Evolutionary conservation across 2,888 invertebrate species (phyloP).

Genomic region (Cantharis nigra): DNA sequence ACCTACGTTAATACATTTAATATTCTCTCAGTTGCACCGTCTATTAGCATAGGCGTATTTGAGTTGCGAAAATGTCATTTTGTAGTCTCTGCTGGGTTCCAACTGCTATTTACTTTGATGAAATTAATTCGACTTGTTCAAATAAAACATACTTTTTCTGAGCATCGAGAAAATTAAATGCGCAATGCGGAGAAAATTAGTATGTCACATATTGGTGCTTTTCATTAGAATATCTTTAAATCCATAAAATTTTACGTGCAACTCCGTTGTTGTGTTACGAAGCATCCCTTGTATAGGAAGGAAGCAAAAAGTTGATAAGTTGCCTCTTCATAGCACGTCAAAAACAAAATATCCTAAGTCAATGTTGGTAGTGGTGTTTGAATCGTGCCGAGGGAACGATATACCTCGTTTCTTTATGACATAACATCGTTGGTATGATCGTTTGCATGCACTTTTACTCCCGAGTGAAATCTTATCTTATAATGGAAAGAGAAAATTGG

Average conservation of each 20-base stretch:
- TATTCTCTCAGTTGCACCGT: slow-evolving; percentile 24
- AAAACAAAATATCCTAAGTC: slow-evolving; percentile 28
- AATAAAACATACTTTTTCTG: slow-evolving; percentile 15
- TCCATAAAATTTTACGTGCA: too few relatives aligned
- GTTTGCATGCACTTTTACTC: slow-evolving; percentile 42
- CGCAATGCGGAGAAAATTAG: neutral
- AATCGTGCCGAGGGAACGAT: slow-evolving; percentile 40
- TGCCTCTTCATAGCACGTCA: slow-evolving; percentile 6
- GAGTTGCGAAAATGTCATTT: slow-evolving; percentile 31
- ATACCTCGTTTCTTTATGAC: slow-evolving; percentile 40
- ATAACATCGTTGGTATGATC: slow-evolving; percentile 39
- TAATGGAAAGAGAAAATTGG: slow-evolving; percentile 32
- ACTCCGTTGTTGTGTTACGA: too few relatives aligned
- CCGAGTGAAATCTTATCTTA: slow-evolving; percentile 40
- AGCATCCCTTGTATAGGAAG: neutral
- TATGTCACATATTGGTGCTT: neutral
- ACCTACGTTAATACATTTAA: slow-evolving; percentile 29
- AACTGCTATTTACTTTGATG: slow-evolving; percentile 25
- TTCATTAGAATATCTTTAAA: too few relatives aligned
- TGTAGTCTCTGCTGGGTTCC: slow-evolving; percentile 18
- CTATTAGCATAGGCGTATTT: slow-evolving; percentile 30
- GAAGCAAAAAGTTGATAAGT: neutral
- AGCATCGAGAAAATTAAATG: slow-evolving; percentile 16
- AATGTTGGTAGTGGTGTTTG: slow-evolving; percentile 28
- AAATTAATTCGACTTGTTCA: slow-evolving; percentile 29